These are phyloP conservation scores for Sepioteuthis lessoniana DNA, from an alignment of 2,888 invertebrate genomes.

Conservation along the genomic window DNA sequence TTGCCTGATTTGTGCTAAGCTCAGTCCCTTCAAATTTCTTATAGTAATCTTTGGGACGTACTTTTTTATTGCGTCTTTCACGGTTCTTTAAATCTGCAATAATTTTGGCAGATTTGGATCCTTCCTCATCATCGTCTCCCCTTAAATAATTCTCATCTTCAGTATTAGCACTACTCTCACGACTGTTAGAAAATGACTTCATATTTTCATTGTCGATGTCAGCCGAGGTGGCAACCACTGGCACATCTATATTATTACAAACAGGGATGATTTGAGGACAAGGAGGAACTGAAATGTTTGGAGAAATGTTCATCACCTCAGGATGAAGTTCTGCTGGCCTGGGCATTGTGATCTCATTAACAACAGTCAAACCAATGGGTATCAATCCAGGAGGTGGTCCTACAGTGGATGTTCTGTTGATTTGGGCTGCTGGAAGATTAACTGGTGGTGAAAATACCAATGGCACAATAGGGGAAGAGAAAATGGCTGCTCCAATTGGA, in stretches of 20 bases:
- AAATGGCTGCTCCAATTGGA: constrained; percentile 42
- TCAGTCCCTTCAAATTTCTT: constrained; percentile 51
- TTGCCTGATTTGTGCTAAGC: constrained; percentile 13
- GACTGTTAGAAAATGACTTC: background rate
- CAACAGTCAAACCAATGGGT: constrained; percentile 36
- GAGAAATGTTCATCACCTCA: background rate
- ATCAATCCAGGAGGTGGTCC: constrained; percentile 39
- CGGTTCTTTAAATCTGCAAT: constrained; percentile 46
- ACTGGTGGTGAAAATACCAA: constrained; percentile 37
- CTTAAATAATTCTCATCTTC: background rate
- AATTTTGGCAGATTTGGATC: constrained; percentile 38
- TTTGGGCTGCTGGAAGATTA: background rate
- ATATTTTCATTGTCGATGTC: background rate
- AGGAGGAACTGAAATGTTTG: background rate
- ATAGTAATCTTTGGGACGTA: constrained; percentile 62
- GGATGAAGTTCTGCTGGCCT: background rate
- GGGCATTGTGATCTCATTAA: background rate
- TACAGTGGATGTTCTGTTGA: background rate
- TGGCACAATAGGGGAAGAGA: constrained; percentile 40
- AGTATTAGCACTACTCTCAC: background rate
- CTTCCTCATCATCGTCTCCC: background rate
- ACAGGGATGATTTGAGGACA: background rate
- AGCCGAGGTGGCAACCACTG: background rate
- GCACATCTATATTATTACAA: background rate
- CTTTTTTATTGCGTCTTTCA: constrained; percentile 62